Evolutionary conservation across 1,140 invertebrate species (phyloP), one percentile per base, ranked within the genome.

Genomic region (Drosophila murphyi): DNA sequence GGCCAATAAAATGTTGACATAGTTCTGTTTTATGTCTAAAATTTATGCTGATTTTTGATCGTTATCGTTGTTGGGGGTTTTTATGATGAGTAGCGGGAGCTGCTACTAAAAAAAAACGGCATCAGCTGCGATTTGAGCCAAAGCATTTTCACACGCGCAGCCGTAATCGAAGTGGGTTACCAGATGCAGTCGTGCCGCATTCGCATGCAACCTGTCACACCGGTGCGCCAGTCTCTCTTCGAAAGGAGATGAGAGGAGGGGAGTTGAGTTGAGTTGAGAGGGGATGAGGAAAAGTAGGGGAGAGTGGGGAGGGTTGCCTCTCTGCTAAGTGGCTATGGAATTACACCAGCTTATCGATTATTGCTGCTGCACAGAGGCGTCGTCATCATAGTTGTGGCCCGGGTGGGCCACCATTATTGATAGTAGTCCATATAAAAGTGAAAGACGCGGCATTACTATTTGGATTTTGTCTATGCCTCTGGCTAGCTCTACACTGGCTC

Each of bases 131-230:
- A 41, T 47, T 55, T 61, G 43, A 64, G 32, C 54, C 61, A 64
- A 62, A 73, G 48, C 63, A 78, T 88, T 81, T 88, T 88, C 86
- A 89, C 85, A 89, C 83, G 83, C 83, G 80, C 63, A 57, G 35
- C 56, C 48, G 82, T 89, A 88, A 83, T 89, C 85, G 86, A 88
- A 88, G 85, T 88, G 85, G 85, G 85, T 88, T 88, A 89, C 74
- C 83, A 89, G 83, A 77, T 77, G 85, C 85, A 88, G 71, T 88
- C 85, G 86, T 89, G 86, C 82, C 81, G 83, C 82, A 88, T 87
- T 87, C 76, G 82, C 82, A 81, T 86, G 74, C 83, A 88, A 88
- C 83, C 83, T 88, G 83, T 89, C 83, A 75, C 73, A 89, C 60
- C 83, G 75, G 68, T 76, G 73, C 80, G 67, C 52, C 65, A 56